Conservation (phyloP, 2,797 vertebrate species). For the Sciurus vulgaris region DNA sequence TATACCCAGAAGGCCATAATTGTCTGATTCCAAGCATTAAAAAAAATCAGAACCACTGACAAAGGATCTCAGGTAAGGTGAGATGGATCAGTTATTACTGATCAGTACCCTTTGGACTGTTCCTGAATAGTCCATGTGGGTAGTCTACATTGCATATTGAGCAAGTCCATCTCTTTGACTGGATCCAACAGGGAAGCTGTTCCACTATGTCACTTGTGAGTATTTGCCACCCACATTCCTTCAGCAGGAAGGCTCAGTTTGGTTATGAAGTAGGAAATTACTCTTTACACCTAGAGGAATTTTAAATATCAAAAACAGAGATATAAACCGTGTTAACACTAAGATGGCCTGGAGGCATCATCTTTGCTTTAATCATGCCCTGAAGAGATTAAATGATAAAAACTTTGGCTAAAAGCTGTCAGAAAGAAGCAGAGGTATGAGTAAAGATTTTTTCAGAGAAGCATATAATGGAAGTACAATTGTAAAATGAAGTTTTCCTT, state of each 20-base stretch:
- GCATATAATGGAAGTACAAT: slow-evolving; percentile 62
- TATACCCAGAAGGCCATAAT: slow-evolving; percentile 37
- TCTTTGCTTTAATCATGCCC: not conserved
- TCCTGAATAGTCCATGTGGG: not conserved
- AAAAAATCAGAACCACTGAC: not conserved
- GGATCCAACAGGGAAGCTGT: not conserved
- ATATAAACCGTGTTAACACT: not conserved
- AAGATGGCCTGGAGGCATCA: not conserved
- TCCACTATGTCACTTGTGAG: not conserved
- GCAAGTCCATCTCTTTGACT: not conserved
- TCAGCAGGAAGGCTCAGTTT: not conserved
- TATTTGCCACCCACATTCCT: not conserved
- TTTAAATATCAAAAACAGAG: not conserved
- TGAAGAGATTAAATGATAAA: slow-evolving; percentile 2
- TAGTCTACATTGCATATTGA: not conserved
- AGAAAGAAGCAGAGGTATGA: slow-evolving; percentile 48
- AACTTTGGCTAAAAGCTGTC: not conserved
- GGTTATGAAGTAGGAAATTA: not conserved
- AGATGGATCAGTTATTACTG: not conserved
- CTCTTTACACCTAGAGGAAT: not conserved
- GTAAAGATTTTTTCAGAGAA: slow-evolving; percentile 57
- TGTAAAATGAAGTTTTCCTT: slow-evolving; percentile 74
- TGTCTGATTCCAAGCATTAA: slow-evolving; percentile 45
- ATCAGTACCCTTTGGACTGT: not conserved
- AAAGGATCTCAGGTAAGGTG: not conserved